phyloP scores from a whole-genome alignment of 2,113 vertebrate species.

The Lepidothrix coronata region DNA sequence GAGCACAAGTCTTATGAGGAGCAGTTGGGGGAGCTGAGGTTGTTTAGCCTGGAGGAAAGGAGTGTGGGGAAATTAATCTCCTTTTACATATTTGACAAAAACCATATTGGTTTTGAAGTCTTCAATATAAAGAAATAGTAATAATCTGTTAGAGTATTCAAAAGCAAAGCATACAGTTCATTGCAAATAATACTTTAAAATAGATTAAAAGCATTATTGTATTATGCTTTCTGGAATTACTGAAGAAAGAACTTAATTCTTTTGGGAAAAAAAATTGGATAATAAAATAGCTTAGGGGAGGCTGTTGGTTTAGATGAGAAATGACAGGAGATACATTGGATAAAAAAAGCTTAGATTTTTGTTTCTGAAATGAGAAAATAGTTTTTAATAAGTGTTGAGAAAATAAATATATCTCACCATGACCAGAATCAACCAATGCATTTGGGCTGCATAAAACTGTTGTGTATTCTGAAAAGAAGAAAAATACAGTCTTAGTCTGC shows the following conservation, averaged over 20 bases:
- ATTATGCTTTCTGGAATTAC: not conserved
- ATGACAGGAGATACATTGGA: not conserved
- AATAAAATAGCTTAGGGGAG: not conserved
- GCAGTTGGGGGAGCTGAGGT: not conserved
- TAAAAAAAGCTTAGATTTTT: not conserved
- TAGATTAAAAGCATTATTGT: not conserved
- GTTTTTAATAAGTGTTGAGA: not conserved
- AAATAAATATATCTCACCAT: not conserved
- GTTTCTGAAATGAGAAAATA: not conserved
- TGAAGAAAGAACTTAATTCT: not conserved
- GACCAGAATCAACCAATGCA: not conserved
- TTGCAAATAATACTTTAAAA: not conserved
- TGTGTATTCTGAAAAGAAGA: not conserved
- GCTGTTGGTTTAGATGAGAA: not conserved
- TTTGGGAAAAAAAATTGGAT: not conserved
- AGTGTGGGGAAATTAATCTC: not conserved
- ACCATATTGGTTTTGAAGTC: not conserved
- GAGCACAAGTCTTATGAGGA: not conserved
- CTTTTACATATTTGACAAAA: not conserved
- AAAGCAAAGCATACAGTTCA: not conserved
- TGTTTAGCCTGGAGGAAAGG: not conserved
- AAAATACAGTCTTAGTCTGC: not conserved
- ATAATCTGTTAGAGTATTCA: not conserved
- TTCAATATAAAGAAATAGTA: not conserved
- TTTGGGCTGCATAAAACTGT: not conserved